Conservation (phyloP, 35 echinoderm and acorn worm species). For the Lytechinus variegatus region DNA sequence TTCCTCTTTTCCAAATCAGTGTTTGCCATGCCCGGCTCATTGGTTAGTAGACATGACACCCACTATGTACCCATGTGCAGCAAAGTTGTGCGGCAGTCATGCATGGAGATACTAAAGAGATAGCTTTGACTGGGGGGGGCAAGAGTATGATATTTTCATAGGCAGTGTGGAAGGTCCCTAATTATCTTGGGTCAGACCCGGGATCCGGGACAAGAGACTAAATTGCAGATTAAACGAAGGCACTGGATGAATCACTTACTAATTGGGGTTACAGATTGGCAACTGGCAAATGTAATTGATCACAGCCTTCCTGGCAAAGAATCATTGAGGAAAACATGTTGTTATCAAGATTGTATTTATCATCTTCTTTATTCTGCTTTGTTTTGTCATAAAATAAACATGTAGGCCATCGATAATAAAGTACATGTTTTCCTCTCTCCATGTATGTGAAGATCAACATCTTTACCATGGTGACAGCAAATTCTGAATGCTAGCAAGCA, state of each 20-base stretch:
- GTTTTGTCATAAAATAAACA: too few species aligned
- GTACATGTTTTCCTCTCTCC: neutral
- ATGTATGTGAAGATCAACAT: neutral
- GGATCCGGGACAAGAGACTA: neutral
- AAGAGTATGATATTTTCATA: neutral
- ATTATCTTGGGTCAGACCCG: neutral
- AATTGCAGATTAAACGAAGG: conserved; percentile 11
- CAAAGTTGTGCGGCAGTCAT: neutral
- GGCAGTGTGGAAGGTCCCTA: neutral
- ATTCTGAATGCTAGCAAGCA: neutral
- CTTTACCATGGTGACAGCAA: neutral
- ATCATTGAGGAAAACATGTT: neutral
- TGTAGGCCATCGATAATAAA: neutral
- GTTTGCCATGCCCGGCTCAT: neutral
- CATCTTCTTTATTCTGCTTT: too few species aligned
- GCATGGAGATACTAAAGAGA: neutral
- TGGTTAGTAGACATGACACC: neutral
- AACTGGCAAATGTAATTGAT: conserved; percentile 3
- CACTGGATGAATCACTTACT: conserved; percentile 1
- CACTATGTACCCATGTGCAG: neutral
- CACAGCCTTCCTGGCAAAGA: neutral
- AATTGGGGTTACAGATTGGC: conserved; percentile 10
- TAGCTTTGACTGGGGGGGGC: neutral
- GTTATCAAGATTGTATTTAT: too few species aligned
- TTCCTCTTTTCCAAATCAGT: neutral